These are phyloP conservation scores for Sphenopsis melanotis DNA, from an alignment of 2,797 vertebrate species.

Conservation along the genomic window DNA sequence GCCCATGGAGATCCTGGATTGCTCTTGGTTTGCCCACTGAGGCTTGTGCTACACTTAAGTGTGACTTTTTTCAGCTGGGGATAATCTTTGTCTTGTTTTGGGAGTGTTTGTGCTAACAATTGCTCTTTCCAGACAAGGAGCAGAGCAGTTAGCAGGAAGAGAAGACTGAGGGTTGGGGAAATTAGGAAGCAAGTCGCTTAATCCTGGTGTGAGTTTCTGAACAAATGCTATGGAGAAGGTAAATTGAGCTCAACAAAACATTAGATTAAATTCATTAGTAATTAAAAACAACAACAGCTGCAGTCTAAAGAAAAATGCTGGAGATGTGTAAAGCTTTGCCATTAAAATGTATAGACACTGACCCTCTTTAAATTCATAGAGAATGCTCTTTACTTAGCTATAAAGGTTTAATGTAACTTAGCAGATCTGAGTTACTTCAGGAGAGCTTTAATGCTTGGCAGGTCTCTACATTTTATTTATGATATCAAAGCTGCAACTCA, in stretches of 20 bases:
- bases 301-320: conserved; percentile 45
- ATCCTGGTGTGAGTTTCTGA: conserved; percentile 44
- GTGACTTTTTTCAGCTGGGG: neutral
- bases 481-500: conserved; percentile 92
- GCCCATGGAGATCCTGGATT: neutral
- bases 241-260: conserved; percentile 73
- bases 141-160: neutral
- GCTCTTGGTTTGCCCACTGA: neutral
- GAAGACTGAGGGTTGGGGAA: neutral
- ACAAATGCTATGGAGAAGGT: conserved; percentile 65
- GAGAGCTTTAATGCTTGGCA: conserved; percentile 85
- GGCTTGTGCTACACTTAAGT: neutral
- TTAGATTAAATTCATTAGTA: conserved; percentile 71
- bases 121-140: neutral
- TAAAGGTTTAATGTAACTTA: conserved; percentile 88
- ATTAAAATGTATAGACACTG: conserved; percentile 69
- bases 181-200: neutral
- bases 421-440: conserved; percentile 80
- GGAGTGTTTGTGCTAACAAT: neutral
- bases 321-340: conserved; percentile 34
- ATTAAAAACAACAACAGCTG: conserved; percentile 72
- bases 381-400: conserved; percentile 83
- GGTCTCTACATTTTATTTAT: conserved; percentile 95
- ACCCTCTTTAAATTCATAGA: conserved; percentile 85
- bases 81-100: neutral